These are phyloP conservation scores for Lonchura striata DNA, from an alignment of 2,113 vertebrate genomes.

Conservation along the genomic window DNA sequence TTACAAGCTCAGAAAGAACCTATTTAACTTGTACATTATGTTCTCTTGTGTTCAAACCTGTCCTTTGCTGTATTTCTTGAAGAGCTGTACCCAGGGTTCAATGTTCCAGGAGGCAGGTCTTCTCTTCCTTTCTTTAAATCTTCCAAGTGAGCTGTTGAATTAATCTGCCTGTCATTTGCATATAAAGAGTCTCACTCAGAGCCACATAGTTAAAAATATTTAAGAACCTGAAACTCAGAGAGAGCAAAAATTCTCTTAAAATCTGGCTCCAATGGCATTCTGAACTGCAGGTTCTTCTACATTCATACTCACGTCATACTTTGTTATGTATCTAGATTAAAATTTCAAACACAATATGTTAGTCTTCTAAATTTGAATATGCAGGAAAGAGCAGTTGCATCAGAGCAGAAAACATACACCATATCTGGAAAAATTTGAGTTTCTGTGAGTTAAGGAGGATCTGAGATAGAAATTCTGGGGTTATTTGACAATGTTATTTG, in stretches of 20 bases:
- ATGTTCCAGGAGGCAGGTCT: background rate
- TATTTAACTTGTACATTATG: conserved; percentile 9
- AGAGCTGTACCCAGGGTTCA: conserved; percentile 6
- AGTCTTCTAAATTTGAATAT: background rate
- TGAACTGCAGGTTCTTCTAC: background rate
- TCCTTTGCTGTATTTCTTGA: conserved; percentile 28
- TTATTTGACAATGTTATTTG: background rate
- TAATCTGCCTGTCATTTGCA: conserved; percentile 34
- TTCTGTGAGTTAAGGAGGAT: background rate
- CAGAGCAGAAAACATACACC: background rate
- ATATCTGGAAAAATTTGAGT: background rate
- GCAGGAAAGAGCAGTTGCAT: background rate
- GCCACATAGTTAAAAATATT: background rate
- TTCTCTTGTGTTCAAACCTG: conserved; percentile 28
- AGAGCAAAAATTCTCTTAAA: background rate
- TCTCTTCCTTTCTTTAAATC: conserved; percentile 3
- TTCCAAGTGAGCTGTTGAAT: conserved; percentile 21
- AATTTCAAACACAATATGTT: background rate
- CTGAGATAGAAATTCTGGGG: background rate
- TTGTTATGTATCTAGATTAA: background rate
- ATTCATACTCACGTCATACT: background rate
- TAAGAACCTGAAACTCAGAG: background rate
- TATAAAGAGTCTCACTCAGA: background rate
- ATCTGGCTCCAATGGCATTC: background rate
- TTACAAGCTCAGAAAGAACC: conserved; percentile 25